Percentiles rank a stretch among this genome's conserved stretches.
Conservation (phyloP, 2,113 vertebrate species). For the Octodon degus region DNA sequence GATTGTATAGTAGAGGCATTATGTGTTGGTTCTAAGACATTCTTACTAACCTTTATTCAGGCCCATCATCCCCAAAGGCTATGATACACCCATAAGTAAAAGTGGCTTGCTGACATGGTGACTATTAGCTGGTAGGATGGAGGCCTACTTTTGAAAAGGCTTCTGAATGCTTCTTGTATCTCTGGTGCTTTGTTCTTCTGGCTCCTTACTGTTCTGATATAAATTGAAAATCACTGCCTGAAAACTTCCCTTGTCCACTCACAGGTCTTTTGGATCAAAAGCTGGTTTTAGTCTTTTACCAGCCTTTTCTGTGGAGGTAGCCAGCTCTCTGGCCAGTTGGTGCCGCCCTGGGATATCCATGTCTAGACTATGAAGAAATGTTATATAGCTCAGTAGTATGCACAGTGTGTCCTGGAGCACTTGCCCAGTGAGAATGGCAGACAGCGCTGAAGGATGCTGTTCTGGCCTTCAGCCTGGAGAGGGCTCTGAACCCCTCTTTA, state of each 20-base stretch:
- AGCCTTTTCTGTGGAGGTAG: neutral
- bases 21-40: neutral
- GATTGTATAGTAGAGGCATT: neutral
- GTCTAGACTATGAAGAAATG: neutral
- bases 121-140: neutral
- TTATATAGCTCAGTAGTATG: neutral
- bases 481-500: neutral
- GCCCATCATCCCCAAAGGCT: neutral
- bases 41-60: neutral
- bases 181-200: neutral
- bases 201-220: neutral
- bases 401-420: neutral
- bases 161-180: neutral
- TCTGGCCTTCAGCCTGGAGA: neutral
- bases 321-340: neutral
- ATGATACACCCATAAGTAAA: neutral
- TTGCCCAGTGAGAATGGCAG: neutral
- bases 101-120: neutral
- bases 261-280: constrained; percentile 32
- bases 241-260: neutral
- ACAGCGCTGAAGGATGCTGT: neutral
- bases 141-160: neutral
- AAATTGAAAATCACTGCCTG: constrained; percentile 37
- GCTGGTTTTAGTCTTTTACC: neutral
- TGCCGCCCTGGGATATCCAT: neutral